phyloP scores from a whole-genome alignment of 1,140 invertebrate genomes.

The Diuraphis noxia region DNA sequence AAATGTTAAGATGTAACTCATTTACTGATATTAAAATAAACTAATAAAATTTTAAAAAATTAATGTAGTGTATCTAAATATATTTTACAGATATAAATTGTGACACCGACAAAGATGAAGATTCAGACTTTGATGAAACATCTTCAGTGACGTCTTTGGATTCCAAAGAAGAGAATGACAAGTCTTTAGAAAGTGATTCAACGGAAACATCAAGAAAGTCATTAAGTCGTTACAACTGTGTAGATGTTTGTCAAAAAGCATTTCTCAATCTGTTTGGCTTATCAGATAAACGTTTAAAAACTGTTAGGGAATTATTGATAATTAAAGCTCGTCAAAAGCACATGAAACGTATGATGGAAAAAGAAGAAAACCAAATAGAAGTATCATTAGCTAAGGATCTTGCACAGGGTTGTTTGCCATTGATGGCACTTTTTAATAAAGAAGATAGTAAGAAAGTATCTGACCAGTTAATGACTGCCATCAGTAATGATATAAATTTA shows the following conservation, averaged over 20 bases:
- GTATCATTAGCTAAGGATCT: slow-evolving; percentile 55
- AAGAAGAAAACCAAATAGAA: slow-evolving; percentile 56
- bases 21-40: neutral
- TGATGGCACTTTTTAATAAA: slow-evolving; percentile 54
- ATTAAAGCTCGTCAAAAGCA: slow-evolving; percentile 58
- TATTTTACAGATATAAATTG: slow-evolving; percentile 40
- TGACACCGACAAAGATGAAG: slow-evolving; percentile 46
- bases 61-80: neutral
- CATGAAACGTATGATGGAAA: slow-evolving; percentile 57
- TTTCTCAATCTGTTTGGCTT: slow-evolving; percentile 64
- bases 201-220: slow-evolving; percentile 43
- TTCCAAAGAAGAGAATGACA: slow-evolving; percentile 47
- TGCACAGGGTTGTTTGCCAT: slow-evolving; percentile 55
- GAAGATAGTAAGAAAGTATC: slow-evolving; percentile 53
- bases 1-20: neutral
- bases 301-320: slow-evolving; percentile 63
- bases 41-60: neutral
- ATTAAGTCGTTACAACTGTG: slow-evolving; percentile 57
- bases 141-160: slow-evolving; percentile 43
- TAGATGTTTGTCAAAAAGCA: slow-evolving; percentile 64
- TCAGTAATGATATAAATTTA: slow-evolving; percentile 61
- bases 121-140: slow-evolving; percentile 50
- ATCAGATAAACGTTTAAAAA: slow-evolving; percentile 63
- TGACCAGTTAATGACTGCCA: slow-evolving; percentile 55
- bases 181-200: slow-evolving; percentile 37